Base-by-base conservation (phyloP, 1,140 invertebrate species). In the Tetragnatha versicolor region DNA sequence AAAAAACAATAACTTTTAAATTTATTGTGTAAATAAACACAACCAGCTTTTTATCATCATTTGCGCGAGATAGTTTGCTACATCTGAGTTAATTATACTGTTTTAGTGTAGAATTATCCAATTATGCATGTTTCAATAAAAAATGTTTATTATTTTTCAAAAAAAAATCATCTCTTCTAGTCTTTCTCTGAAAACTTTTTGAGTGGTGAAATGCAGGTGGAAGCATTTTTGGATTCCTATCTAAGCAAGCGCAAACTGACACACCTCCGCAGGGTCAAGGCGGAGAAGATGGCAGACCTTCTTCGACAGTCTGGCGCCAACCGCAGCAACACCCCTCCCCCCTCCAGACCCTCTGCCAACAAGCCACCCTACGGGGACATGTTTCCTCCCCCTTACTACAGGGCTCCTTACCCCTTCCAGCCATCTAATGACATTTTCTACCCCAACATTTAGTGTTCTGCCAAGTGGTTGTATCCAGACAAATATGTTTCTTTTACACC, bases 211-310 rank as follows among this genome's bases (percentile, higher is more conserved):
- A 86, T 90, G 17, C 90, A 91, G 81, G 88, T 94, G 0, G 94
- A 95, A 25, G 88, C 90, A 76, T 96, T 95, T 83, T 84, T 96
- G 7, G 91, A 92, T 39, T 89, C 93, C 70, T 95, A 94, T 85
- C 86, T 92, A 61, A 87, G 88, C 2, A 87, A 89, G 80, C 87
- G 93, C 12, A 93, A 92, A 84, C 84, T 90, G 37, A 93, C 94
- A 89, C 93, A 96, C 84, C 81, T 93, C 49, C 87, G 93, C 45
- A 90, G 93, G 84, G 90, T 95, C 0, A 95, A 95, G 87, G 90
- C 92, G 17, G 94, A 96, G 68, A 95, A 95, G 88, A 91, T 96
- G 90, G 87, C 88, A 68, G 94, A 96, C 84, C 83, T 95, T 2
- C 87, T 94, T 39, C 82, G 75, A 39, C 81, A 84, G 20, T 65